phyloP scores from a whole-genome alignment of 2,888 invertebrate species.

The Noctua fimbriata region DNA sequence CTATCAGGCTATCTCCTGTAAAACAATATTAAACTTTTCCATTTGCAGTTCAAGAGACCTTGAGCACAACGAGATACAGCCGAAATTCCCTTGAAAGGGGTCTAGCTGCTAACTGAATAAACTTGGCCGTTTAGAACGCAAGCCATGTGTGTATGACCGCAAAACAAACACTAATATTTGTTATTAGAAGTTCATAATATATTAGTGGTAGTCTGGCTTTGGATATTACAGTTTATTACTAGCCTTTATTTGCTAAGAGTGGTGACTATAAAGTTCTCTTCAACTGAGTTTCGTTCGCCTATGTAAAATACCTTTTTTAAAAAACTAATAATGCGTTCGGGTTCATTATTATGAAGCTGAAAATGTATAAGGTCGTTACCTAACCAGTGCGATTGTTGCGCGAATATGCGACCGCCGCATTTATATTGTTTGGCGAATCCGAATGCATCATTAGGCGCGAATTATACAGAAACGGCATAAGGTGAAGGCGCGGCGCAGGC shows the following conservation, averaged over 20 bases:
- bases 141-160: slow-evolving; percentile 44
- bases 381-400: not conserved
- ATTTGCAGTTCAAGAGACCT: slow-evolving; percentile 13
- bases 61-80: not conserved
- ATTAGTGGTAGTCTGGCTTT: slow-evolving; percentile 26
- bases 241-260: not conserved
- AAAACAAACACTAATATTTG: slow-evolving; percentile 48
- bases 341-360: not conserved
- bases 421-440: not conserved
- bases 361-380: not conserved
- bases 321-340: not conserved
- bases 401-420: not conserved
- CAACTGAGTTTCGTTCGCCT: not conserved
- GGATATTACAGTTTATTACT: slow-evolving; percentile 23
- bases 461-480: too few relatives aligned
- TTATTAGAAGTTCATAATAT: slow-evolving; percentile 50
- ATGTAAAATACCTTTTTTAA: not conserved
- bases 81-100: not conserved
- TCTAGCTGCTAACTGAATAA: slow-evolving; percentile 11
- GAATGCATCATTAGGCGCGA: not conserved
- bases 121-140: slow-evolving; percentile 53
- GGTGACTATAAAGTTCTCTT: not conserved
- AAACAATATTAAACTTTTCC: slow-evolving; percentile 44
- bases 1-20: slow-evolving; percentile 24
- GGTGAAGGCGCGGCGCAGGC: too few relatives aligned